A percentile compares a stretch with the other conserved stretches of the same genome.
phyloP scores from a whole-genome alignment of 2,113 vertebrate species.

The Lanius ludovicianus region DNA sequence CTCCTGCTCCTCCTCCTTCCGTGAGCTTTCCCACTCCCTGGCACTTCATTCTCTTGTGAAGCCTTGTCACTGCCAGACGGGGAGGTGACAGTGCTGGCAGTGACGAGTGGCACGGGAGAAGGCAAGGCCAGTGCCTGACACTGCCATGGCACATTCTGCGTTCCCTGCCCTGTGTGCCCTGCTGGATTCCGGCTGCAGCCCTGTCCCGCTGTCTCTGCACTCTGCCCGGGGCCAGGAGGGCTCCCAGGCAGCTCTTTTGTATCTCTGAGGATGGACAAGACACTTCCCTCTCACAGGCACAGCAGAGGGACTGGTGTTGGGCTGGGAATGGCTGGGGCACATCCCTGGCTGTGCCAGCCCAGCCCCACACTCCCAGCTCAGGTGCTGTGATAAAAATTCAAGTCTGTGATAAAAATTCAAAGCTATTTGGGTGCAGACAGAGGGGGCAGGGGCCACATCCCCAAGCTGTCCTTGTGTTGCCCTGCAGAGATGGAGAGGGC shows the following conservation, averaged over 20 bases:
- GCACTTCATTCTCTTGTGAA: not conserved
- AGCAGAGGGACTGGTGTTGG: not conserved
- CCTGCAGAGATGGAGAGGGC: not conserved
- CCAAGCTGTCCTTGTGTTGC: not conserved
- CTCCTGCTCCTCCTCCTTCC: not conserved
- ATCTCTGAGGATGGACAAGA: fast-evolving
- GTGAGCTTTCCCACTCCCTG: fast-evolving
- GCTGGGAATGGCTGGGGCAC: not conserved
- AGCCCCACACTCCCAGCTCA: not conserved
- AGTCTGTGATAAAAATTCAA: not conserved
- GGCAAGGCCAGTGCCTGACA: fast-evolving
- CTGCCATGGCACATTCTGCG: fast-evolving
- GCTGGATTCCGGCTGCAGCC: fast-evolving
- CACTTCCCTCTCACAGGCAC: not conserved
- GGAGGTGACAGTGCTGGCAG: not conserved
- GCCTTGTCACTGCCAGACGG: fast-evolving
- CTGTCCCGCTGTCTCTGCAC: fast-evolving
- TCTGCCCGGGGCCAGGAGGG: not conserved
- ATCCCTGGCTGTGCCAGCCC: not conserved
- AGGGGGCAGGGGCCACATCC: fast-evolving
- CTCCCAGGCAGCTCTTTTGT: not conserved
- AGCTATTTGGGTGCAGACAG: fast-evolving
- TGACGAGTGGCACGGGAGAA: not conserved
- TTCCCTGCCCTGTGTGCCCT: not conserved
- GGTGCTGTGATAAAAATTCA: not conserved